phyloP scores from a whole-genome alignment of 2,113 vertebrate species.

The Hippocampus guttulatus region DNA sequence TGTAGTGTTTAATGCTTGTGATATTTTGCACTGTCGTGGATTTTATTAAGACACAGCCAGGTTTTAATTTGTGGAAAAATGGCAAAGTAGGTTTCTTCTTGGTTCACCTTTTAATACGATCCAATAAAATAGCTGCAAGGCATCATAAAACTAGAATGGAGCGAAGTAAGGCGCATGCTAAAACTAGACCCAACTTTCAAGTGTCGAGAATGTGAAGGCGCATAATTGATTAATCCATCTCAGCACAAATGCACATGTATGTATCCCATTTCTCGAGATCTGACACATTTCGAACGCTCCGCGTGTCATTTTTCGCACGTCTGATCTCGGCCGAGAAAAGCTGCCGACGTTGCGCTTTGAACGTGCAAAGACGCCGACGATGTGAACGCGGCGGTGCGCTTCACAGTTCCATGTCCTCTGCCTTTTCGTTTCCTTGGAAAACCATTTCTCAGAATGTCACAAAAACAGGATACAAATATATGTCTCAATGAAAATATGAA shows the following conservation, averaged over 20 bases:
- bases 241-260: slow-evolving; percentile 11
- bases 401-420: slow-evolving; percentile 14
- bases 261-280: slow-evolving; percentile 6
- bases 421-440: slow-evolving; percentile 5
- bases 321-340: slow-evolving; percentile 21
- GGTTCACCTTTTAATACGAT: too few relatives aligned
- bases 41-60: too few relatives aligned
- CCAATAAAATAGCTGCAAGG: too few relatives aligned
- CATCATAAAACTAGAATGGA: too few relatives aligned
- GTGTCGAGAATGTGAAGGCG: slow-evolving; percentile 22
- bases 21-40: too few relatives aligned
- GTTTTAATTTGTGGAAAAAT: too few relatives aligned
- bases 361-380: neutral
- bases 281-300: slow-evolving; percentile 30
- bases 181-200: slow-evolving; percentile 31
- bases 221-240: slow-evolving; percentile 1
- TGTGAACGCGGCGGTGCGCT: neutral
- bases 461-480: neutral
- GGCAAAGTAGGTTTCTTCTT: too few relatives aligned
- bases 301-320: slow-evolving; percentile 23
- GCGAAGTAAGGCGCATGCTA: too few relatives aligned
- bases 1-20: too few relatives aligned
- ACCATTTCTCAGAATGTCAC: neutral
- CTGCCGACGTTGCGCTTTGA: slow-evolving; percentile 16
- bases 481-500: neutral